phyloP scores from a whole-genome alignment of 2,888 invertebrate species.

The Crepidodera aurea region DNA sequence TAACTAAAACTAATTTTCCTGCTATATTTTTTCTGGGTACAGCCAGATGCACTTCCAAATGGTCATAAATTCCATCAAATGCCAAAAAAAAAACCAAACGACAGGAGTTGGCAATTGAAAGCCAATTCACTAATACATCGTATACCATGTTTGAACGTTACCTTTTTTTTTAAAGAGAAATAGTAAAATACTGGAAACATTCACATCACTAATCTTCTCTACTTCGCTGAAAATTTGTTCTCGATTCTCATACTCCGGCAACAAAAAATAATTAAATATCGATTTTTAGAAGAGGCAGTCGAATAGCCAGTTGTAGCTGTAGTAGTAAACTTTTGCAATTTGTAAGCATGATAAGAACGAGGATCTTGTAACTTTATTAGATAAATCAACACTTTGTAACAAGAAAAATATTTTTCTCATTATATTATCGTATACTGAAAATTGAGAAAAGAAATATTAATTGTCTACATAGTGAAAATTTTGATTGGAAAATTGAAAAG shows the following conservation, averaged over 20 bases:
- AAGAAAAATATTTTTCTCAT: no score
- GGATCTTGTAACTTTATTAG: no score
- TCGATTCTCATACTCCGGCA: not conserved
- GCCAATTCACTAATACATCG: slow-evolving; percentile 4
- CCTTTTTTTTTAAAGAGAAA: not conserved
- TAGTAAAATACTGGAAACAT: not conserved
- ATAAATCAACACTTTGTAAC: no score
- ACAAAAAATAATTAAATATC: slow-evolving; percentile 4
- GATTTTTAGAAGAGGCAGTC: not conserved
- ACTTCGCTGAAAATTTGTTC: not conserved
- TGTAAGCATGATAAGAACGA: no score
- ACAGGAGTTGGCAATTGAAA: not conserved
- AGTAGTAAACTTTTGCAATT: no score
- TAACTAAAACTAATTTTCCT: slow-evolving; percentile 1
- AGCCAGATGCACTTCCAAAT: slow-evolving; percentile 1
- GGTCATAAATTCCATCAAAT: slow-evolving; percentile 10
- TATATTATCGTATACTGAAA: no score
- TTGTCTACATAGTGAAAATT: no score
- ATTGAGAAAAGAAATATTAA: no score
- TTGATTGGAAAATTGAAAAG: no score
- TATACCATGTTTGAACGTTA: not conserved
- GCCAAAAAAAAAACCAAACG: not conserved
- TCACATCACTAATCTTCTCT: slow-evolving; percentile 6
- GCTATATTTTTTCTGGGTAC: not conserved
- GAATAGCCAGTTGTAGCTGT: no score